Base-by-base conservation (phyloP, 2,113 vertebrate species). In the Sorex fumeus region DNA sequence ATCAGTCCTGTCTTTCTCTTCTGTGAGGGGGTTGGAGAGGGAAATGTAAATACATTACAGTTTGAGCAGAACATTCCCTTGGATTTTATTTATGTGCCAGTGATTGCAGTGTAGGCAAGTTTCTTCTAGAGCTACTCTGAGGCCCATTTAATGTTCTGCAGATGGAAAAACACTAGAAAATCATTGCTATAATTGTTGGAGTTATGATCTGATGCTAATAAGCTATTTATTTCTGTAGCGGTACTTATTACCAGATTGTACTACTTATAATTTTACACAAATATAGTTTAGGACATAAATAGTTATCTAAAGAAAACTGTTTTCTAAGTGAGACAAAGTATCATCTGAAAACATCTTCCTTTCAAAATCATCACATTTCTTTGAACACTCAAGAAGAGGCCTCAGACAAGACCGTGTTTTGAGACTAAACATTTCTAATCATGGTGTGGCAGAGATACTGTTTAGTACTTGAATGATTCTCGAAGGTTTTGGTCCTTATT, bases 301-400 rank as follows among this genome's bases (percentile, higher is more conserved):
- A 66, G 81, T 7, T 7, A 88, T 27, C 57, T 74, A 47, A 80
- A 92, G 57, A 36, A 83, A 88, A 88, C 15, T 88, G 45, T 32
- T 86, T 93, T 92, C 67, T 87, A 72, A 93, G 86, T 4, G 27
- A 92, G 64, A 67, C 53, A 88, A 82, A 94, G 50, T 28, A 62
- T 53, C 11, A 11, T 25, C 67, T 76, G 5, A 18, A 86, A 92
- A 47, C 12, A 53, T 19, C 50, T 84, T 25, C 25, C 60, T 10
- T 92, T 93, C 69, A 84, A 88, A 77, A 23, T 82, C 30, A 74
- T 66, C 3, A 75, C 83, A 70, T 60, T 87, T 91, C 32, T 77
- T 23, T 18, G 90, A 53, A 83, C 6, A 75, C 87, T 66, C 45
- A 40, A 34, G 25, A 72, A 91, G n/a, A 1, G 18, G 12, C 25